Evolutionary conservation across 1,140 invertebrate species (phyloP).

Genomic region (Eupeodes corollae): DNA sequence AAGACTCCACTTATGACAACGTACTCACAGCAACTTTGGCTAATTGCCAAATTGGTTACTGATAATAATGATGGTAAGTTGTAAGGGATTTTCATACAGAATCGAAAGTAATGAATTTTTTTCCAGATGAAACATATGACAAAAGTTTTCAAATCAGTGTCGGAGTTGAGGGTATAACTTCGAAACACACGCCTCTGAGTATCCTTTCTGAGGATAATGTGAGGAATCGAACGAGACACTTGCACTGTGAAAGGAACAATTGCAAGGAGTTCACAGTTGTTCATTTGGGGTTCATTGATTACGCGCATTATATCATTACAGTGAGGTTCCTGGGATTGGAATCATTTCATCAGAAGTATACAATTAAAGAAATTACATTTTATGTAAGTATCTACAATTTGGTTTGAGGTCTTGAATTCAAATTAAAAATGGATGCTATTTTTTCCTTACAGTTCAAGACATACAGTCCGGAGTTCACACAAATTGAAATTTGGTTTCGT

Average conservation of each 20-base stretch:
- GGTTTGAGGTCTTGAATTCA: conserved; percentile 4
- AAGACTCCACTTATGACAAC: conserved; percentile 72
- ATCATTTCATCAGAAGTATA: conserved; percentile 70
- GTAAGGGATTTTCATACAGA: background rate
- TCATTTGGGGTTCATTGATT: conserved; percentile 83
- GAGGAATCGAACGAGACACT: conserved; percentile 68
- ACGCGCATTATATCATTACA: conserved; percentile 75
- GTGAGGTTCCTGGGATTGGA: conserved; percentile 75
- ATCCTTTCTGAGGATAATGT: conserved; percentile 49
- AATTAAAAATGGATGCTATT: background rate
- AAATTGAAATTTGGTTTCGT: conserved; percentile 93
- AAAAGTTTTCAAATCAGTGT: conserved; percentile 77
- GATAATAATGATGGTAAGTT: conserved; percentile 70
- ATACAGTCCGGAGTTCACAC: conserved; percentile 89
- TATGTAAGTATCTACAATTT: conserved; percentile 59
- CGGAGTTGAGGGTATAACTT: conserved; percentile 63
- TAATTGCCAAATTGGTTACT: conserved; percentile 75
- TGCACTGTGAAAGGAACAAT: conserved; percentile 66
- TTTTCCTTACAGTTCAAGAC: conserved; percentile 72
- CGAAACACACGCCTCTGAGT: conserved; percentile 55
- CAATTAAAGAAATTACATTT: conserved; percentile 74
- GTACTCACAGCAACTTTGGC: conserved; percentile 87
- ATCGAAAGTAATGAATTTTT: conserved; percentile 3
- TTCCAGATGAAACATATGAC: conserved; percentile 73
- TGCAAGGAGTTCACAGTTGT: conserved; percentile 82